Conservation (phyloP, 2,888 invertebrate species). For the Amphipyra tragopoginis region DNA sequence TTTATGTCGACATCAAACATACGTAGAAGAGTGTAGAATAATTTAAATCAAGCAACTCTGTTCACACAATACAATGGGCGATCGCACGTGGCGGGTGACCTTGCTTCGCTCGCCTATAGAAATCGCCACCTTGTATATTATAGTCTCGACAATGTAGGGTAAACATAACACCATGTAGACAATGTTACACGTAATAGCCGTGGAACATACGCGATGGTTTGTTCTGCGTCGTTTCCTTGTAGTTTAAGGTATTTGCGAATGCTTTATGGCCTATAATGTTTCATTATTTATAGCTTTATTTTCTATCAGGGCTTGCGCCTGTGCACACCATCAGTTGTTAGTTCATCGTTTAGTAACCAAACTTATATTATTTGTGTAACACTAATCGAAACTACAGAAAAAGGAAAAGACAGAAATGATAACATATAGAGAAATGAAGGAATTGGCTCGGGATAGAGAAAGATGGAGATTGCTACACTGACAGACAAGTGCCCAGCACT, state of each 20-base stretch:
- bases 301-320: conserved; percentile 39
- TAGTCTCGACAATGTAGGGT: conserved; percentile 65
- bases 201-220: conserved; percentile 65
- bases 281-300: conserved; percentile 39
- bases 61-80: conserved; percentile 67
- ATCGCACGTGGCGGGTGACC: conserved; percentile 80
- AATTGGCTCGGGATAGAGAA: too few species aligned
- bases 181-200: conserved; percentile 70
- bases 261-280: conserved; percentile 46
- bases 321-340: conserved; percentile 13
- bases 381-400: too few species aligned
- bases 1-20: conserved; percentile 40
- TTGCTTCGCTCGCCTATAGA: conserved; percentile 69
- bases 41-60: conserved; percentile 59
- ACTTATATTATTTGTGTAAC: too few species aligned
- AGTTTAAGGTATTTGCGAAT: conserved; percentile 45
- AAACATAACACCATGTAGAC: conserved; percentile 68
- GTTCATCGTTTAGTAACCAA: neutral
- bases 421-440: too few species aligned
- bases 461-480: too few species aligned
- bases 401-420: too few species aligned
- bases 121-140: conserved; percentile 63
- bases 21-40: conserved; percentile 47
- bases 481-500: too few species aligned
- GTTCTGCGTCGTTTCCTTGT: conserved; percentile 58